phyloP scores from a whole-genome alignment of 2,113 vertebrate genomes.

The Rhizomys pruinosus region DNA sequence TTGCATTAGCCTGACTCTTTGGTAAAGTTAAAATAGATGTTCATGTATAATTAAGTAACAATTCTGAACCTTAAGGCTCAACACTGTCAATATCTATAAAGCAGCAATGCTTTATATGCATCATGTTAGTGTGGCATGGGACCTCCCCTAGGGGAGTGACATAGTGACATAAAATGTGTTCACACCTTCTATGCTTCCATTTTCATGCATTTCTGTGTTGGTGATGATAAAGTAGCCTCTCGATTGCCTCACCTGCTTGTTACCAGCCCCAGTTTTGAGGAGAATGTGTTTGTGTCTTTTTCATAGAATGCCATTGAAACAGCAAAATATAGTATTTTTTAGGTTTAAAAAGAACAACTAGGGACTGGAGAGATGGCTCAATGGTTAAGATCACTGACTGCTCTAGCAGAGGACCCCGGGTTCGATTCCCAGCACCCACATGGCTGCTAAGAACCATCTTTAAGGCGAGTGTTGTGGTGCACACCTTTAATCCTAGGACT shows the following conservation, averaged over 20 bases:
- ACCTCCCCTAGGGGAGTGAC: not conserved
- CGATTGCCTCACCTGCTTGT: not conserved
- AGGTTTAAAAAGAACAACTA: not conserved
- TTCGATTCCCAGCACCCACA: too few relatives aligned
- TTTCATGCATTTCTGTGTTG: not conserved
- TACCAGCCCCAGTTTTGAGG: not conserved
- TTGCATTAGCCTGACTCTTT: not conserved
- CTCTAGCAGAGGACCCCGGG: too few relatives aligned
- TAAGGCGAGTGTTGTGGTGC: too few relatives aligned
- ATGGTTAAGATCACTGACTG: too few relatives aligned
- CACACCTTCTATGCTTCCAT: not conserved
- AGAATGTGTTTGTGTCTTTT: not conserved
- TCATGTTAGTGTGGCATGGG: not conserved
- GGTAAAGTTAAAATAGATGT: constrained; percentile 31
- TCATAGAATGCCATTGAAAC: not conserved
- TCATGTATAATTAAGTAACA: constrained; percentile 1
- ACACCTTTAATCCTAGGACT: too few relatives aligned
- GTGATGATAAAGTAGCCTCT: not conserved
- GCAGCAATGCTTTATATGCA: constrained; percentile 53
- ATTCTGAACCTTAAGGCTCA: constrained; percentile 2
- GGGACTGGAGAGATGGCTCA: too few relatives aligned
- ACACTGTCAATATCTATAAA: not conserved
- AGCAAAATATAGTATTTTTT: constrained; percentile 26
- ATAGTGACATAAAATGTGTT: not conserved
- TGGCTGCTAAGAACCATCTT: too few relatives aligned